Base-by-base conservation (phyloP, 2,888 invertebrate genomes). In the Callinectes sapidus region DNA sequence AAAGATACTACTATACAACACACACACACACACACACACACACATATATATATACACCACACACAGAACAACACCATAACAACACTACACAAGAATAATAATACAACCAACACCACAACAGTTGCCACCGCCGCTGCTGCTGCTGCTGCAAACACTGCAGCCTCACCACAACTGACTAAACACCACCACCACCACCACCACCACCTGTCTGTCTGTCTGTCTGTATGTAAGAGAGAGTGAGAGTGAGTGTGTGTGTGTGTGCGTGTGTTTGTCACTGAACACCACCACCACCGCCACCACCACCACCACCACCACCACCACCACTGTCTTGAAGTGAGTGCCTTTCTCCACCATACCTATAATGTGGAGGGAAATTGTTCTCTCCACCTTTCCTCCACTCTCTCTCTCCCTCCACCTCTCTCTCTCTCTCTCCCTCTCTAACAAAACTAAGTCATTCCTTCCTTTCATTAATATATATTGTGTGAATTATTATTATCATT, bases 301-400 rank as follows among this genome's bases (percentile, higher is more conserved):
- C 61, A 61, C 61, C 61, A 61, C 14, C 77, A 77, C 28, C 55
- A 87, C 85, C 66, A 90, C 89, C 88, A 88, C 87, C 90, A 87
- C 39, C 88, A 55, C 77, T 32, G 66, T 77, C n/a, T 85, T 90
- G 90, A 91, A 89, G 90, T 61, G 90, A 90, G 92, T 92, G 92
- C 92, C 92, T 92, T 92, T 87, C 92, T 92, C 10, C n/a, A 28
- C 71, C 23, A 71, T 5, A 28, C 23, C 0, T 1, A 1, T n/a
- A 1, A 28, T 28, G 28, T 8, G 28, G 28, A 71, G 71, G 28
- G 28, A 10, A 23, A 10, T 28, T 6, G 71, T 23, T 2, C 55
- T 54, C 48, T 54, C 88, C 13, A 0, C 54, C 88, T 88, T 35
- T 16, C 88, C 42, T 28, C n/a, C 10, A 0, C 71, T 77, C 71